Evolutionary conservation across 2,888 invertebrate species (phyloP).

Genomic region (Neoscelio sp.): DNA sequence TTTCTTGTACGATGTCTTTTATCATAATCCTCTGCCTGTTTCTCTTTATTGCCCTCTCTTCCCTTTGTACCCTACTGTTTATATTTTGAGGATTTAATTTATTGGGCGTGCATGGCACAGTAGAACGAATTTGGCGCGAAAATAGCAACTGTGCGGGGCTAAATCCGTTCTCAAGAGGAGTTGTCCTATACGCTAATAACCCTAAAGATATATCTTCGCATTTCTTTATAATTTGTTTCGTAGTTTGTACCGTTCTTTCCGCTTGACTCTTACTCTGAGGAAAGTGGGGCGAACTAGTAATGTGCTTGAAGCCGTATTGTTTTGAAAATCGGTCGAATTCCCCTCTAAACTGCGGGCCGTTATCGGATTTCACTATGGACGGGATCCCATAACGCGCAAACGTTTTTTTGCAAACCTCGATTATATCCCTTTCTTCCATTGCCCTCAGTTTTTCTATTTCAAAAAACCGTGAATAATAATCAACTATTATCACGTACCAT

Average conservation of each 20-base stretch:
- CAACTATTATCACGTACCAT: not conserved
- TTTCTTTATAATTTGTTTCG: not conserved
- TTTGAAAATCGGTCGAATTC: not conserved
- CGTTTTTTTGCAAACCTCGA: not conserved
- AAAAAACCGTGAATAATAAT: not conserved
- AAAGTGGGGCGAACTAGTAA: conserved; percentile 1
- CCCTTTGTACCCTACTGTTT: too few relatives aligned
- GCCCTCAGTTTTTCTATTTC: not conserved
- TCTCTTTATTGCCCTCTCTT: too few relatives aligned
- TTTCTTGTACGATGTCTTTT: too few relatives aligned
- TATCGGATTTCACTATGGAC: not conserved
- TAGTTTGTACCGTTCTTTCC: not conserved
- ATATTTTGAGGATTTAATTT: too few relatives aligned
- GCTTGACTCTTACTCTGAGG: not conserved
- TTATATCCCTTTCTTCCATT: not conserved
- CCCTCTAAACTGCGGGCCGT: not conserved
- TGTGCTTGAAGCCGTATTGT: not conserved
- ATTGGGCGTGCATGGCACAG: too few relatives aligned
- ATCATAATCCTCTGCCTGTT: too few relatives aligned
- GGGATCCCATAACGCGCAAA: not conserved
- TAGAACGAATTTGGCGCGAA: too few relatives aligned
- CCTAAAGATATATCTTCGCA: conserved; percentile 4
- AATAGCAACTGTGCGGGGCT: too few relatives aligned
- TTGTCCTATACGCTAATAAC: too few relatives aligned
- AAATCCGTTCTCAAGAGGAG: too few relatives aligned